Base-by-base conservation (phyloP, 2,797 vertebrate genomes). In the Arnoldichthys spilopterus region DNA sequence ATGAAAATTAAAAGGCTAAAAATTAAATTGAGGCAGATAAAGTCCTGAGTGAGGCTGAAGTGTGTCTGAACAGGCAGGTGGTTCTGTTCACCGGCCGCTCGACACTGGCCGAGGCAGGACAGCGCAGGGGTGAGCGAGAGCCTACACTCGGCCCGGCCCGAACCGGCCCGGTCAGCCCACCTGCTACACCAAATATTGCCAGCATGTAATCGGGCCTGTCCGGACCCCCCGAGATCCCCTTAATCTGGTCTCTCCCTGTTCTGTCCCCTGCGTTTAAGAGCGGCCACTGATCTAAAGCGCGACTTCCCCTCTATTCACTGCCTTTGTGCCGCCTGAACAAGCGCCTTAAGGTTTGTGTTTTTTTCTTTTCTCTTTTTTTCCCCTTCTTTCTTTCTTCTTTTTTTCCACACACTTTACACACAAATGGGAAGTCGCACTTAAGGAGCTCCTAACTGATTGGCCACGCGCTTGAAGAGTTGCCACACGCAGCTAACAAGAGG, bases 161-260 rank as follows among this genome's bases (percentile, higher is more conserved):
- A 12, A 49, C 78, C 16, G 20, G 53, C 18, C 56, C 72, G 9
- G 18, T 45, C 40, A 18, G 28, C 8, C 20, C n/a, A n/a, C n/a
- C n/a, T n/a, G n/a, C n/a, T 32, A n/a, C 51, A 54, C 79, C 81
- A 88, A 80, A 90, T 87, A 88, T 86, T 86, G 82, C 82, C 45
- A 84, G 71, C 69, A 28, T 88, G 84, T 87, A 88, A 91, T 90
- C 88, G 85, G 90, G 86, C 87, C 87, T 79, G 72, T 72, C 63
- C 79, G 82, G 84, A 86, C 88, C 85, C 81, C 49, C 82, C 53
- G 64, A 79, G 86, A 87, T 90, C 81, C 76, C 45, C 67, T 85
- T 90, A 87, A 91, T 87, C 89, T 88, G 83, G 86, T 89, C 86
- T 90, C 82, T 84, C 86, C 83, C 82, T 88, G 88, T 87, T 88